These are phyloP conservation scores for Oasisia sp. DNA, from an alignment of 2,888 invertebrate genomes.

Conservation along the genomic window DNA sequence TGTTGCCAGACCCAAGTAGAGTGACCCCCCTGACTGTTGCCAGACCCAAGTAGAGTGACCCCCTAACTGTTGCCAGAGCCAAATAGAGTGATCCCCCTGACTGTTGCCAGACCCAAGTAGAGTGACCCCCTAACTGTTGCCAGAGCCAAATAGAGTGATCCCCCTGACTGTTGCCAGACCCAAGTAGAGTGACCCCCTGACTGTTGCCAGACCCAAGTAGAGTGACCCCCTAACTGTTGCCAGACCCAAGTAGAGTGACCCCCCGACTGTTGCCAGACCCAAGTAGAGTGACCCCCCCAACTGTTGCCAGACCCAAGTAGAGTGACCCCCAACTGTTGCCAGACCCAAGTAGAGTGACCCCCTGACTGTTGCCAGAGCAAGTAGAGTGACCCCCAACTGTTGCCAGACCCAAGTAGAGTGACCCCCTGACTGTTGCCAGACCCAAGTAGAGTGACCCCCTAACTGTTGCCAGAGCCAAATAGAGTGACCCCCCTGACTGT, in stretches of 20 bases:
- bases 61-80: too few relatives aligned
- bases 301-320: conserved; percentile 49
- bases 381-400: conserved; percentile 37
- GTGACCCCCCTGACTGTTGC: too few relatives aligned
- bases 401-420: conserved; percentile 50
- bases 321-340: conserved; percentile 25
- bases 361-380: conserved; percentile 46
- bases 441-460: conserved; percentile 44
- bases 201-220: conserved; percentile 49
- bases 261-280: conserved; percentile 42
- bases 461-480: conserved; percentile 46
- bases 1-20: too few relatives aligned
- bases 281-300: conserved; percentile 44
- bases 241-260: conserved; percentile 50
- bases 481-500: conserved; percentile 36
- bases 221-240: conserved; percentile 30
- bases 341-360: conserved; percentile 50
- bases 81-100: too few relatives aligned
- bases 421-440: conserved; percentile 39
- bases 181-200: conserved; percentile 44
- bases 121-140: too few relatives aligned
- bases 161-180: conserved; percentile 42
- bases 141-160: neutral
- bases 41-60: too few relatives aligned
- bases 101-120: too few relatives aligned